These are phyloP conservation scores for Denticeps clupeoides DNA, from an alignment of 2,797 vertebrate genomes.

Conservation along the genomic window DNA sequence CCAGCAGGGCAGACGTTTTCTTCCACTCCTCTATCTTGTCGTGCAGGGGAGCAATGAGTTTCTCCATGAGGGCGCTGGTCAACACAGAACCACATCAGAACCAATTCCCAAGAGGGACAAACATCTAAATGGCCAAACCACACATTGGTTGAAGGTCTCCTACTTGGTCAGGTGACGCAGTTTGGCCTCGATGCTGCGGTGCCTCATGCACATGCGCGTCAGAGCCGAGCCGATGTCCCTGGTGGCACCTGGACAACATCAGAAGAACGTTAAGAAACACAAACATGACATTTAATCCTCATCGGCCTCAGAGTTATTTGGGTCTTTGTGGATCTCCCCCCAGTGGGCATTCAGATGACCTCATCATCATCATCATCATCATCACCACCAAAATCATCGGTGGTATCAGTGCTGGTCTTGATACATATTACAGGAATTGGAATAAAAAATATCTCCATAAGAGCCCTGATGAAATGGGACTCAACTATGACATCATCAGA, in stretches of 20 bases:
- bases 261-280: too few species aligned
- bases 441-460: too few species aligned
- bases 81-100: not conserved
- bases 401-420: too few species aligned
- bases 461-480: too few species aligned
- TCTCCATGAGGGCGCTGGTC: conserved; percentile 82
- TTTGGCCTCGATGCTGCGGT: conserved; percentile 94
- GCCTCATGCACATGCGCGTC: conserved; percentile 96
- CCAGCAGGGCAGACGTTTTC: conserved; percentile 85
- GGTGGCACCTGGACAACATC: conserved; percentile 74
- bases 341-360: too few species aligned
- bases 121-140: not conserved
- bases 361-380: too few species aligned
- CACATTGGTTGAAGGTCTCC: conserved; percentile 31
- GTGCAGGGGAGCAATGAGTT: conserved; percentile 86
- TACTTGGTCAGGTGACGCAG: conserved; percentile 94
- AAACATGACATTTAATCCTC: too few species aligned
- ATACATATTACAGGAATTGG: too few species aligned
- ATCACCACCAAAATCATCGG: too few species aligned
- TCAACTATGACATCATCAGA: too few species aligned
- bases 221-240: conserved; percentile 89
- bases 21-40: conserved; percentile 97
- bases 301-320: too few species aligned
- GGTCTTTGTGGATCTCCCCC: too few species aligned
- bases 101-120: not conserved